Conservation (phyloP, 2,113 vertebrate species). For the Colossoma macropomum region DNA sequence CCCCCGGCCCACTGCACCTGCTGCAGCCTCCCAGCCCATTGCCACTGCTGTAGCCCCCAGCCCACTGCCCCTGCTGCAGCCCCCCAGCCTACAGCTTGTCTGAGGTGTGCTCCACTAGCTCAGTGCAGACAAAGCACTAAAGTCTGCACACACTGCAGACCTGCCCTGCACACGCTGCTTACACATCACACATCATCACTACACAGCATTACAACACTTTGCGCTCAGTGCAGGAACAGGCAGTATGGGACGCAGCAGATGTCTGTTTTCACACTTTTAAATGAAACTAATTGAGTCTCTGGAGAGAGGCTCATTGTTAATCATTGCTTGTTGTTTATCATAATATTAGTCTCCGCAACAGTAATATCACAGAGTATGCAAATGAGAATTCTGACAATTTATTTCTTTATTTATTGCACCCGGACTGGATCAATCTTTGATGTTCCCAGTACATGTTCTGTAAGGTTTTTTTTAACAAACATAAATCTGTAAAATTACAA, state of each 20-base stretch:
- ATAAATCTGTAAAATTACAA: background rate
- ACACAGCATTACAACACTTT: background rate
- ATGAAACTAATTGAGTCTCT: background rate
- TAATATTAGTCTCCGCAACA: background rate
- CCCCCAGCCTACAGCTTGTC: background rate
- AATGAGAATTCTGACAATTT: background rate
- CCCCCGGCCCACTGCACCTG: background rate
- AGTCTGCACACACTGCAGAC: slow-evolving; percentile 24
- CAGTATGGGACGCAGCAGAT: background rate
- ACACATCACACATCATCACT: background rate
- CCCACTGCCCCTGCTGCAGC: slow-evolving; percentile 5
- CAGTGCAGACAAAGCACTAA: slow-evolving; percentile 18
- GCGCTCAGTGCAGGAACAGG: background rate
- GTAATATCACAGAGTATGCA: slow-evolving; percentile 2
- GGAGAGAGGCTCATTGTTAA: background rate
- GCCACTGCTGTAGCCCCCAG: background rate
- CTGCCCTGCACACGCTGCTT: background rate
- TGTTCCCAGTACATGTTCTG: too few relatives aligned
- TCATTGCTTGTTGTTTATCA: background rate
- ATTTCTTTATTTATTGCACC: background rate
- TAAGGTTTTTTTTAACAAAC: too few relatives aligned
- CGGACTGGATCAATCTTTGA: too few relatives aligned
- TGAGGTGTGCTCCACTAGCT: background rate
- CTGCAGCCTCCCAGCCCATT: background rate
- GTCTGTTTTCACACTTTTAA: background rate